phyloP scores from a whole-genome alignment of 2,888 invertebrate genomes.

The Hipparchia sbordonii region DNA sequence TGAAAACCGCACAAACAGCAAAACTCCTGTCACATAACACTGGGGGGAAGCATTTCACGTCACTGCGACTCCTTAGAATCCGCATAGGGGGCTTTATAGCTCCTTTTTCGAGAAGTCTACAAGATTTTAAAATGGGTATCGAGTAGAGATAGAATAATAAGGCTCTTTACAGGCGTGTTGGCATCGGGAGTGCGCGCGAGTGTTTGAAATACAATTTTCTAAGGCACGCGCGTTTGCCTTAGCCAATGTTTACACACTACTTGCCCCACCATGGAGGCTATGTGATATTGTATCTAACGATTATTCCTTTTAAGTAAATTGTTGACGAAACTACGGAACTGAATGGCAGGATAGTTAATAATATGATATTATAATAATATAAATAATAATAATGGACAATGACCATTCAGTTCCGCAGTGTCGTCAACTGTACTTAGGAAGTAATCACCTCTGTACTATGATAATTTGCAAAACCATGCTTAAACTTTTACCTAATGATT shows the following conservation, averaged over 20 bases:
- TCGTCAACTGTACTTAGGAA: constrained; percentile 29
- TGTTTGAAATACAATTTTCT: constrained; percentile 47
- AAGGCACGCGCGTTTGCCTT: constrained; percentile 56
- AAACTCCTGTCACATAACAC: constrained; percentile 68
- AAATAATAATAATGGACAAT: too few species aligned
- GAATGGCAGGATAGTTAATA: too few species aligned
- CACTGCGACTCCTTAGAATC: constrained; percentile 60
- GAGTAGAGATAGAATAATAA: constrained; percentile 13
- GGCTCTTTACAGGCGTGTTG: constrained; percentile 50
- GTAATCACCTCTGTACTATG: constrained; percentile 25
- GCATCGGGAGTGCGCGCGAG: constrained; percentile 52
- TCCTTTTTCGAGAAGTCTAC: neutral
- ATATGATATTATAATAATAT: too few species aligned
- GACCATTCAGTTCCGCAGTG: constrained; percentile 35
- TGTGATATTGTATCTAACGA: constrained; percentile 60
- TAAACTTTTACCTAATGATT: neutral
- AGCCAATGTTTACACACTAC: constrained; percentile 54
- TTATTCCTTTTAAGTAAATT: constrained; percentile 51
- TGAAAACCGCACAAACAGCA: constrained; percentile 52
- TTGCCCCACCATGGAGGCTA: constrained; percentile 58
- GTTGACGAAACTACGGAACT: too few species aligned
- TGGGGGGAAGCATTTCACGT: constrained; percentile 66
- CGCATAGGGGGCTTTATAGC: constrained; percentile 51
- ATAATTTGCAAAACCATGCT: neutral
- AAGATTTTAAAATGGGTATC: constrained; percentile 9